Evolutionary conservation across 2,888 invertebrate genomes (phyloP).

Genomic region (Rhimphoctona megacephalus): DNA sequence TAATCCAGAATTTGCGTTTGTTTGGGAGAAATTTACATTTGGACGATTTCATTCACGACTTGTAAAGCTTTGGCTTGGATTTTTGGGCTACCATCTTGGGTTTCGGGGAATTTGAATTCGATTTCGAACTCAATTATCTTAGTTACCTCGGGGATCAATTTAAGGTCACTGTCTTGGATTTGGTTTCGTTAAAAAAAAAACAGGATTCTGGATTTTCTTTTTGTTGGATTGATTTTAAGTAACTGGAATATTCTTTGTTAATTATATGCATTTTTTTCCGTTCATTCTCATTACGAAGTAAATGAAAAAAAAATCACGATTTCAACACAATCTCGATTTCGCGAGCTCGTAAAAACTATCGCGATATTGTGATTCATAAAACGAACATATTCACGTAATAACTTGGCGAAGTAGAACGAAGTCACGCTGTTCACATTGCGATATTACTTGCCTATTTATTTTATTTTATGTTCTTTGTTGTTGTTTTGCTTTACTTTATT

Average conservation of each 20-base stretch:
- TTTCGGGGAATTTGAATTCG: background rate
- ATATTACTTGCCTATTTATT: slow-evolving; percentile 37
- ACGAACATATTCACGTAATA: slow-evolving; percentile 52
- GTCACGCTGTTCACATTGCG: slow-evolving; percentile 45
- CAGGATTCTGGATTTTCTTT: background rate
- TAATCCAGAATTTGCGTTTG: background rate
- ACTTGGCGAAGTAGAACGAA: slow-evolving; percentile 60
- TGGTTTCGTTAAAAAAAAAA: background rate
- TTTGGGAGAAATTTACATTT: background rate
- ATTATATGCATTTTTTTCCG: background rate
- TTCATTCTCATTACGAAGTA: background rate
- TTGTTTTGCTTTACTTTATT: background rate
- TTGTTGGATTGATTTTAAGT: background rate
- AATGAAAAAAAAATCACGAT: background rate
- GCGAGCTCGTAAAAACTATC: slow-evolving; percentile 33
- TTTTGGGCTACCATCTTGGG: background rate
- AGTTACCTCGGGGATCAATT: background rate
- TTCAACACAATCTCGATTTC: slow-evolving; percentile 22
- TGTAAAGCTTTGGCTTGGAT: background rate
- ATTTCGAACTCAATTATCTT: background rate
- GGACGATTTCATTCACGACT: background rate
- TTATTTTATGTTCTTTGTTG: slow-evolving; percentile 38
- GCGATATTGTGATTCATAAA: slow-evolving; percentile 48
- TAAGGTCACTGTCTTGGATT: background rate
- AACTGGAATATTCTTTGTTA: background rate